These are phyloP conservation scores for Echiichthys vipera DNA, from an alignment of 2,797 vertebrate species.

Conservation along the genomic window DNA sequence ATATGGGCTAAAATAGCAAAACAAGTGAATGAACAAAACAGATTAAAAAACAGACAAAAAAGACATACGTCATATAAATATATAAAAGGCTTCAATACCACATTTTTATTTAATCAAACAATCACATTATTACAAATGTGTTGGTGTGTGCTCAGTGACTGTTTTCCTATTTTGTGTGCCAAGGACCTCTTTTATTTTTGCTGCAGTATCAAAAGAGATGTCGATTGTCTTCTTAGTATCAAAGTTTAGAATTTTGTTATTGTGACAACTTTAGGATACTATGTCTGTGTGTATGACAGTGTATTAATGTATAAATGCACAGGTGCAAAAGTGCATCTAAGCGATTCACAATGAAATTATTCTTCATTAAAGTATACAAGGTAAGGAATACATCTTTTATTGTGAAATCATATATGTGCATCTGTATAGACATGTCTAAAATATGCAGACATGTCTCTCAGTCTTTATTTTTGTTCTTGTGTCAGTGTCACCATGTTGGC, in stretches of 20 bases:
- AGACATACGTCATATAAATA: too few relatives aligned
- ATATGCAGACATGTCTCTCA: constrained; percentile 6
- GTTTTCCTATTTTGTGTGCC: too few relatives aligned
- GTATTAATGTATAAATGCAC: not conserved
- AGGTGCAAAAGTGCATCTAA: not conserved
- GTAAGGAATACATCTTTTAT: not conserved
- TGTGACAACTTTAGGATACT: too few relatives aligned
- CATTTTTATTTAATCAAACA: too few relatives aligned
- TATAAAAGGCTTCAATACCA: too few relatives aligned
- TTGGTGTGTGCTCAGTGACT: too few relatives aligned
- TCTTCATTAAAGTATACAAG: not conserved
- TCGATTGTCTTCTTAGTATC: too few relatives aligned
- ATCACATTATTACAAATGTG: too few relatives aligned
- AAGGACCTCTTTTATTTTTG: too few relatives aligned
- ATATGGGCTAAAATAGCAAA: not conserved
- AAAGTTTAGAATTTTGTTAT: too few relatives aligned
- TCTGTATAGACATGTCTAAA: constrained; percentile 14
- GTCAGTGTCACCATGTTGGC: constrained; percentile 41
- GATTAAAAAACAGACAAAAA: not conserved
- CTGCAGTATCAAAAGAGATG: too few relatives aligned
- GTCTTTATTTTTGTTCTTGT: constrained; percentile 20
- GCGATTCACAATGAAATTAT: not conserved
- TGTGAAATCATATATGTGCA: not conserved
- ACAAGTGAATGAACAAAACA: not conserved
- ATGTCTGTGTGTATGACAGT: not conserved